phyloP scores from a whole-genome alignment of 2,797 vertebrate species.

The Rhodeus uyekii region DNA sequence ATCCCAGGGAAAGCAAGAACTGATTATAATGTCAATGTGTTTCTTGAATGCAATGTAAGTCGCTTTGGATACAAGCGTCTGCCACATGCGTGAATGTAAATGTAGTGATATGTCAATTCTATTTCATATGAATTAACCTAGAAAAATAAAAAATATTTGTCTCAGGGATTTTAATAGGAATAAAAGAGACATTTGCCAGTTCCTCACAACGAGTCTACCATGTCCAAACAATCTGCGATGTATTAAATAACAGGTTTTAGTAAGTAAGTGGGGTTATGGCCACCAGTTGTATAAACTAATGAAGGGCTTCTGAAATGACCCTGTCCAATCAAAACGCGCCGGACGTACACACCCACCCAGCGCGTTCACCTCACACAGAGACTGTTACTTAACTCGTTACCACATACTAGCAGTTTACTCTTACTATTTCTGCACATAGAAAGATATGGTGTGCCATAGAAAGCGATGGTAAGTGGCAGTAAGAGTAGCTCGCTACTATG shows the following conservation, averaged over 20 bases:
- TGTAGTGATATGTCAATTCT: neutral
- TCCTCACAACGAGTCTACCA: neutral
- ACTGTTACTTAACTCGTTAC: too few species aligned
- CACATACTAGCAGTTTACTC: too few species aligned
- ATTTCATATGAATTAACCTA: neutral
- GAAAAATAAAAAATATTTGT: neutral
- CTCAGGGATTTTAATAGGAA: neutral
- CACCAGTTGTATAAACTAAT: neutral
- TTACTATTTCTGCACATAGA: too few species aligned
- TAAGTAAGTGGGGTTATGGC: neutral
- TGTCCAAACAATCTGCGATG: neutral
- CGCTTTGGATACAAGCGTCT: too few species aligned
- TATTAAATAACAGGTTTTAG: neutral
- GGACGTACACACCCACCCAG: conserved; percentile 50
- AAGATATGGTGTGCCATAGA: too few species aligned
- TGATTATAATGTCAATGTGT: too few species aligned
- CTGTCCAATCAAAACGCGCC: conserved; percentile 65
- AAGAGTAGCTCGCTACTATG: too few species aligned
- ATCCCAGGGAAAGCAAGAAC: too few species aligned
- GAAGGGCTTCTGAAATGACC: neutral
- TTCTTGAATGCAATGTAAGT: too few species aligned
- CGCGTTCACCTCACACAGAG: neutral
- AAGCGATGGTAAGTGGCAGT: too few species aligned
- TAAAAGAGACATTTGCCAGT: neutral
- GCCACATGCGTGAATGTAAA: too few species aligned